Evolutionary conservation across 1,140 invertebrate genomes (phyloP), one percentile per base, ranked within the genome.

Genomic region (Cephus cinctus): DNA sequence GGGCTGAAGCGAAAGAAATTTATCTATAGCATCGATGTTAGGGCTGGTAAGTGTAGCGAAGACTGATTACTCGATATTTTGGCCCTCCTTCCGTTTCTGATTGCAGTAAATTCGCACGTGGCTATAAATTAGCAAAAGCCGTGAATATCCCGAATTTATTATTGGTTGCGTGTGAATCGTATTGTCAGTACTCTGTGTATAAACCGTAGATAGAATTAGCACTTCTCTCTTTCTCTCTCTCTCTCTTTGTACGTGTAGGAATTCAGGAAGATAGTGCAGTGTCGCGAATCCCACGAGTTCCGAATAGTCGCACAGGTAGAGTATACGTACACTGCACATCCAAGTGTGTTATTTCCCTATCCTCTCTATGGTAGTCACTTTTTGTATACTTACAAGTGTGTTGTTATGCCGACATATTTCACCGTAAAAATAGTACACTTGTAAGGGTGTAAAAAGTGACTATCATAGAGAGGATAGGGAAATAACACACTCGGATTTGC

Each of bases 131-230:
- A 57, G 54, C 47, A 47, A 61, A n/a, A 57, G 48, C 57, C 54
- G 56, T 48, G 57, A 63, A 61, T 59, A 56, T 58, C 51, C 52
- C 47, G 54, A 59, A 59, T 63, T 64, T 56, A 63, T 69, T 60
- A 66, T 66, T 61, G 62, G 59, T 60, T 50, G 52, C 57, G 57
- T 56, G 54, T 60, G 66, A 73, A 71, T 62, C 67, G 71, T 70
- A 67, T 65, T 69, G 67, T 57, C 57, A 49, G 32, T 31, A 20
- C 47, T 30, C 20, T 11, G 22, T 15, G 19, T 35, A 16, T 15
- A 4, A n/a, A 31, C 43, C 2, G 19, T 16, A 18, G 41, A 43
- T 38, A 38, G 14, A 5, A 23, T 20, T 32, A 19, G 18, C 14
- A n/a, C 22, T 15, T 39, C 12, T 15, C 15, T 19, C 32, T 43